These are phyloP conservation scores for Lacerta viridis DNA, from an alignment of 2,797 vertebrate species.

Conservation along the genomic window DNA sequence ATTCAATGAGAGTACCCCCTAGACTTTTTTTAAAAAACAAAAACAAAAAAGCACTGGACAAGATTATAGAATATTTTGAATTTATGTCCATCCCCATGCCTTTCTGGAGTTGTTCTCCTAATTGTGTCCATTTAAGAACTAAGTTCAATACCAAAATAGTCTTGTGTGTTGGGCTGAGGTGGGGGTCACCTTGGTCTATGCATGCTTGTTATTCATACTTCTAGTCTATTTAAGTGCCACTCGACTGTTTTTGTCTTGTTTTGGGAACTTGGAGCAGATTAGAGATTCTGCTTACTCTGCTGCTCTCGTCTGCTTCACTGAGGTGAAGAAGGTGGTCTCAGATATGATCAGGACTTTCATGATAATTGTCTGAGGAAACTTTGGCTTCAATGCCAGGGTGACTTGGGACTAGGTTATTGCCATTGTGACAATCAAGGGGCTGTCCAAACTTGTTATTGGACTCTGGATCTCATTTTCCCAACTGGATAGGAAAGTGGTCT, in stretches of 20 bases:
- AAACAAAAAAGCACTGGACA: background rate
- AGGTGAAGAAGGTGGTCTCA: background rate
- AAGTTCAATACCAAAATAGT: background rate
- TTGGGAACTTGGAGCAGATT: background rate
- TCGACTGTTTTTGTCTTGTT: background rate
- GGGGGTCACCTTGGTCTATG: too few species aligned
- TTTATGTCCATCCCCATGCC: background rate
- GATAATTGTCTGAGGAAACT: background rate
- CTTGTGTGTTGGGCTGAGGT: too few species aligned
- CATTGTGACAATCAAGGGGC: too few species aligned
- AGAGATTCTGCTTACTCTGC: background rate
- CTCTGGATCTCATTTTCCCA: too few species aligned
- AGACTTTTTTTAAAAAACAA: too few species aligned
- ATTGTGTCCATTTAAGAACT: background rate
- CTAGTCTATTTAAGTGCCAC: background rate
- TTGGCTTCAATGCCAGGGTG: background rate
- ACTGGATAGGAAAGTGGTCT: too few species aligned
- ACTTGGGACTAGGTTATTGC: too few species aligned
- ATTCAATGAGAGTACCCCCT: too few species aligned
- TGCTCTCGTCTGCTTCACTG: background rate
- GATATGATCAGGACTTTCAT: background rate
- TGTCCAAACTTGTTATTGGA: too few species aligned
- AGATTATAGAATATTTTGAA: background rate
- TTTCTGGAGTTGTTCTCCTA: background rate
- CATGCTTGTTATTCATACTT: background rate